phyloP scores from a whole-genome alignment of 2,888 invertebrate genomes.

The Eudasyphora cyanicolor region DNA sequence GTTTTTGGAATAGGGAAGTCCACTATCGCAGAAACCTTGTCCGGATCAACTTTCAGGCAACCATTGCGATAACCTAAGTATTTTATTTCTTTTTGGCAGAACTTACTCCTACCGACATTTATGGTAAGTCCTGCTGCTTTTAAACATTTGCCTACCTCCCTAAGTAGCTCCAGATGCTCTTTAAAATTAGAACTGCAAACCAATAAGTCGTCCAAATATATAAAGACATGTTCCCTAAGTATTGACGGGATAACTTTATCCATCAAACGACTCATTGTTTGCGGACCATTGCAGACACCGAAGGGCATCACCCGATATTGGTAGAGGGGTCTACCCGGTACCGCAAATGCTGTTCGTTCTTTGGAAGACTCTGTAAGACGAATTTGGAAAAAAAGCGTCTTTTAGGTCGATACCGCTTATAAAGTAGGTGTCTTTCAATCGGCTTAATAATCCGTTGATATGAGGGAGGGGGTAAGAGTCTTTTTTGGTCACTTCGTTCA shows the following conservation, averaged over 20 bases:
- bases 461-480: constrained; percentile 56
- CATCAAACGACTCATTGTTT: constrained; percentile 51
- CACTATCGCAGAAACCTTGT: not conserved
- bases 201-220: constrained; percentile 30
- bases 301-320: constrained; percentile 62
- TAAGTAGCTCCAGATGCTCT: not conserved
- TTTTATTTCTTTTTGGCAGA: not conserved
- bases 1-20: constrained; percentile 7
- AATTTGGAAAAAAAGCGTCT: constrained; percentile 19
- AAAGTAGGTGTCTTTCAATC: constrained; percentile 2
- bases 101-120: too few species aligned
- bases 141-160: constrained; percentile 15
- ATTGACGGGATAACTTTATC: constrained; percentile 37
- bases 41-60: not conserved
- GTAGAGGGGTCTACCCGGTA: constrained; percentile 64
- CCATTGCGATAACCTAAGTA: not conserved
- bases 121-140: too few species aligned
- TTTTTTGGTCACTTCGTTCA: constrained; percentile 49
- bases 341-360: constrained; percentile 67
- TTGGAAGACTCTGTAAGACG: constrained; percentile 9
- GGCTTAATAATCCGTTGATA: not conserved
- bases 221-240: constrained; percentile 5
- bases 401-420: constrained; percentile 32
- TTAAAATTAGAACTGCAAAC: constrained; percentile 4
- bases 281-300: constrained; percentile 55